phyloP scores from a whole-genome alignment of 1,140 invertebrate genomes.

The Brachystomella parvula region DNA sequence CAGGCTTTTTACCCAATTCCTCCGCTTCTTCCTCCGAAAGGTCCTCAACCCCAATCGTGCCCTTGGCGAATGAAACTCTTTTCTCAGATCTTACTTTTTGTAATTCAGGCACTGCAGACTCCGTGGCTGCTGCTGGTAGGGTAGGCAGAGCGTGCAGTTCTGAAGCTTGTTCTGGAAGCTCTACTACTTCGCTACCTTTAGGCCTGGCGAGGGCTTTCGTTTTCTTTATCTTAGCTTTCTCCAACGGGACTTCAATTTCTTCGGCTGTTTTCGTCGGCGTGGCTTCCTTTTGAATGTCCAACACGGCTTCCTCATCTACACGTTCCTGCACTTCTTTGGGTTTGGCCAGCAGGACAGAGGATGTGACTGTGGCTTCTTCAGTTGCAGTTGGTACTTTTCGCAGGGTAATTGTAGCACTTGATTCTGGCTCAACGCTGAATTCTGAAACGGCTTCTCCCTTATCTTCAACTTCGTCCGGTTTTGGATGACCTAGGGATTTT shows the following conservation, averaged over 20 bases:
- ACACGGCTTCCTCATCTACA: background rate
- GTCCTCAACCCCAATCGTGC: conserved; percentile 9
- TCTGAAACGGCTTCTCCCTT: background rate
- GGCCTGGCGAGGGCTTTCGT: background rate
- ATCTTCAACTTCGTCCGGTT: background rate
- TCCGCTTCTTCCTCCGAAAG: conserved; percentile 7
- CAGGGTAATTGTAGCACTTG: too few species aligned
- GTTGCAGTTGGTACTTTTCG: background rate
- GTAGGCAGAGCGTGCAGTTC: background rate
- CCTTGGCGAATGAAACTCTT: background rate
- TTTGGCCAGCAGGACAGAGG: too few species aligned
- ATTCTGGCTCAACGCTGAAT: background rate
- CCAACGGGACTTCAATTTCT: background rate
- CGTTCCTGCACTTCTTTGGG: too few species aligned
- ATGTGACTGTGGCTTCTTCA: background rate
- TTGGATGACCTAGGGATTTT: background rate
- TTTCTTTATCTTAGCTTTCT: background rate
- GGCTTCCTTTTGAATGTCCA: background rate
- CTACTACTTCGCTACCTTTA: background rate
- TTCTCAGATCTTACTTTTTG: background rate
- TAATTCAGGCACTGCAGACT: background rate
- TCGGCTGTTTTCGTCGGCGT: background rate
- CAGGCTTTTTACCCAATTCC: background rate
- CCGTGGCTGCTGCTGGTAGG: background rate
- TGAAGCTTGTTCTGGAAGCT: background rate